A percentile compares a stretch with the other conserved stretches of the same genome.
phyloP scores from a whole-genome alignment of 2,797 vertebrate genomes.

The Clarias pachynema region DNA sequence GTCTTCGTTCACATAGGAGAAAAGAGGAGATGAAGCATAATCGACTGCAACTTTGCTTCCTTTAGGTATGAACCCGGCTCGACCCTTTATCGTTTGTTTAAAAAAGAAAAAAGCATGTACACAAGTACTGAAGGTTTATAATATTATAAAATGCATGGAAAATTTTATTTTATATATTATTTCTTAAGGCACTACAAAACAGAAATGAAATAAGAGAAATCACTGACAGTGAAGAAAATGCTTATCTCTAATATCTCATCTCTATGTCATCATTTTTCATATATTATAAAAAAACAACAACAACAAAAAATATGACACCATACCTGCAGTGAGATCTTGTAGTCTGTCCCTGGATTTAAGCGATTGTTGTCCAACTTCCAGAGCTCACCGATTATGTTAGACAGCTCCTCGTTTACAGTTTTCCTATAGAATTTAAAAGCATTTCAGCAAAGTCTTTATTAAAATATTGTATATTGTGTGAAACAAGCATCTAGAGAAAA shows the following conservation, averaged over 20 bases:
- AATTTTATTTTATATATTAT: too few species aligned
- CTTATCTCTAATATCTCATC: neutral
- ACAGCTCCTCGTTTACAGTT: conserved; percentile 78
- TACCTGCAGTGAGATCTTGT: conserved; percentile 82
- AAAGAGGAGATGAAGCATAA: conserved; percentile 73
- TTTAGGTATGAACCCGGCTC: conserved; percentile 71
- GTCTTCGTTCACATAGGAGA: conserved; percentile 75
- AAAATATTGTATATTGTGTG: neutral
- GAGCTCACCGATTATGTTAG: conserved; percentile 78
- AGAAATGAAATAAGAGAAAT: neutral
- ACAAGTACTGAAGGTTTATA: neutral
- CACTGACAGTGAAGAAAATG: neutral
- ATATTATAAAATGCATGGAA: neutral
- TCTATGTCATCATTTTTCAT: neutral
- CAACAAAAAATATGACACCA: neutral
- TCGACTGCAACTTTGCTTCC: conserved; percentile 73
- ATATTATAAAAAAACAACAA: neutral
- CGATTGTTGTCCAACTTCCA: conserved; percentile 81
- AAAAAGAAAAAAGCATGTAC: neutral
- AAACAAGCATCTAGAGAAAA: neutral
- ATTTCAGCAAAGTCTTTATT: neutral
- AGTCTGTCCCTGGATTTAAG: conserved; percentile 76
- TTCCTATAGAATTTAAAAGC: conserved; percentile 61
- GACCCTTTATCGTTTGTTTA: conserved; percentile 65
- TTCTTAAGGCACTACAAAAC: neutral